These are phyloP conservation scores for Coptotermes formosanus DNA, from an alignment of 1,140 invertebrate genomes.

Conservation along the genomic window DNA sequence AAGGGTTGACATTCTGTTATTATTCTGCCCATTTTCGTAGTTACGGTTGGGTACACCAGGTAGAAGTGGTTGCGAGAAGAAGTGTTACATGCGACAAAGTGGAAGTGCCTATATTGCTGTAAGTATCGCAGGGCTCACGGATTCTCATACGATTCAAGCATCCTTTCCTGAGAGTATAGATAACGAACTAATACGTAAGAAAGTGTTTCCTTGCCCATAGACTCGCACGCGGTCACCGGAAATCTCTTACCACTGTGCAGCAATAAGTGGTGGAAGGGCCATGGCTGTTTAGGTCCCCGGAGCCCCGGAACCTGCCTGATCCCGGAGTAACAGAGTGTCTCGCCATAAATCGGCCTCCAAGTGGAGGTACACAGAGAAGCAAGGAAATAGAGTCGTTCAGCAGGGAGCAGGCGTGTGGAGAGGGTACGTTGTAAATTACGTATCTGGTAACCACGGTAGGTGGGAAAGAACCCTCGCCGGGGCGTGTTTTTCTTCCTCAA, in stretches of 20 bases:
- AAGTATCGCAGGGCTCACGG: too few relatives aligned
- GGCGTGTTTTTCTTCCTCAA: not conserved
- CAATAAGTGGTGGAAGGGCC: not conserved
- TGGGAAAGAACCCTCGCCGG: not conserved
- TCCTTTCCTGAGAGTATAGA: not conserved
- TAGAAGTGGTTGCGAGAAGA: too few relatives aligned
- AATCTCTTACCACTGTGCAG: not conserved
- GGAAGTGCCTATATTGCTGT: too few relatives aligned
- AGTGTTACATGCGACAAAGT: too few relatives aligned
- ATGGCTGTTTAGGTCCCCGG: not conserved
- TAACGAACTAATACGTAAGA: not conserved
- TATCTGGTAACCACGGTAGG: not conserved
- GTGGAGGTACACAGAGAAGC: not conserved
- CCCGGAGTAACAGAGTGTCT: not conserved
- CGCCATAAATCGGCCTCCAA: not conserved
- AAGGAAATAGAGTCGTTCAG: not conserved
- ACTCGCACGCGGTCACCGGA: not conserved
- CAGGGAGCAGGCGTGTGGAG: not conserved
- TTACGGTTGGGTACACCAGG: too few relatives aligned
- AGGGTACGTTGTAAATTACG: not conserved
- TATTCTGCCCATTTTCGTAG: too few relatives aligned
- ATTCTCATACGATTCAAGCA: not conserved
- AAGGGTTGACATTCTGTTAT: too few relatives aligned
- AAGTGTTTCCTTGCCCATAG: not conserved
- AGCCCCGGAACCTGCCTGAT: not conserved